A percentile compares a stretch with the other conserved stretches of the same genome.
Evolutionary conservation across 2,888 invertebrate species (phyloP).

Genomic region (Apomyelois bistriatella): DNA sequence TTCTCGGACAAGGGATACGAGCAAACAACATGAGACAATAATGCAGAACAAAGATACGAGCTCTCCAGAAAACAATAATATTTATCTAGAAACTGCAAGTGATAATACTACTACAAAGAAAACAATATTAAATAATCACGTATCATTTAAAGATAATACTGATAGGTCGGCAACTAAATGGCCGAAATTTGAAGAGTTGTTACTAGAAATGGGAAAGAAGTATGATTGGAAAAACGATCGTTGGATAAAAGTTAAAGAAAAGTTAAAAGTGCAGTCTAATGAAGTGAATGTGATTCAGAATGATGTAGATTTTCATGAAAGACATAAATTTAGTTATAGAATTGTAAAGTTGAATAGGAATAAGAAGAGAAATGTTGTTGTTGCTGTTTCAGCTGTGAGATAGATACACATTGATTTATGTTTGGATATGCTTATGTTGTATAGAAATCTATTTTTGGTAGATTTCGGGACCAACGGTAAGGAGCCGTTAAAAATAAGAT

Average conservation of each 20-base stretch:
- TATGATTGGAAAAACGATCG: slow-evolving; percentile 75
- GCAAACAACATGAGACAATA: slow-evolving; percentile 23
- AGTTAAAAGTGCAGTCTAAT: slow-evolving; percentile 33
- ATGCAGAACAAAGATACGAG: not conserved
- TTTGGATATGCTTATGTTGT: slow-evolving; percentile 27
- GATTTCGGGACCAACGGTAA: slow-evolving; percentile 62
- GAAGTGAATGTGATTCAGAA: slow-evolving; percentile 29
- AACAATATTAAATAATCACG: slow-evolving; percentile 8
- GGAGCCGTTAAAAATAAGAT: slow-evolving; percentile 28
- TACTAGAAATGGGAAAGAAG: slow-evolving; percentile 59
- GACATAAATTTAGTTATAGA: slow-evolving; percentile 68
- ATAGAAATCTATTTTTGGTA: slow-evolving; percentile 45
- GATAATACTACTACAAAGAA: slow-evolving; percentile 2
- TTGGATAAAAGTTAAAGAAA: slow-evolving; percentile 69
- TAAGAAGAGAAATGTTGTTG: slow-evolving; percentile 67
- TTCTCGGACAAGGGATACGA: slow-evolving; percentile 28
- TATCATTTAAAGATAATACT: slow-evolving; percentile 12
- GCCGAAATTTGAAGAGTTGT: slow-evolving; percentile 69
- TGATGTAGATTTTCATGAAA: slow-evolving; percentile 46
- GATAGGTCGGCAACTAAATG: slow-evolving; percentile 30
- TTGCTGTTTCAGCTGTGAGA: slow-evolving; percentile 72
- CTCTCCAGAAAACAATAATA: slow-evolving; percentile 14
- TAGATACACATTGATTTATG: slow-evolving; percentile 34
- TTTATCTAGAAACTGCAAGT: not conserved
- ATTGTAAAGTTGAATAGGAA: slow-evolving; percentile 64